Evolutionary conservation across 2,113 vertebrate genomes (phyloP).

Genomic region (Scartelaos histophorus): DNA sequence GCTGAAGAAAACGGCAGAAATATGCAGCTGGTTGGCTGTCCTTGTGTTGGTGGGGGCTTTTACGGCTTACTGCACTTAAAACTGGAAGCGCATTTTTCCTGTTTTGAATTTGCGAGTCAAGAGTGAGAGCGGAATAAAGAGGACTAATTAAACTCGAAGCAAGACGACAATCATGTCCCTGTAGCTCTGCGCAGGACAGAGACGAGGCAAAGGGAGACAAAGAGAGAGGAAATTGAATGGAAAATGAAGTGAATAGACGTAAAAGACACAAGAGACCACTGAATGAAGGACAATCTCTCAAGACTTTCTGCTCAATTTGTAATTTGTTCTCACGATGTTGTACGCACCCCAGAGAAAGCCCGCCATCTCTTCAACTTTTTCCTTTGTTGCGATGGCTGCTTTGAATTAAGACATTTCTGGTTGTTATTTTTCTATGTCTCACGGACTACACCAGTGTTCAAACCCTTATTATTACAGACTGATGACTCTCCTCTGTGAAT

Average conservation of each 20-base stretch:
- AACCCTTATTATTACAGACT: slow-evolving; percentile 34
- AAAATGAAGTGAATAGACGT: slow-evolving; percentile 47
- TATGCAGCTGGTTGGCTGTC: slow-evolving; percentile 29
- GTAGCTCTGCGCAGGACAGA: slow-evolving; percentile 44
- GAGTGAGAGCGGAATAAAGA: slow-evolving; percentile 54
- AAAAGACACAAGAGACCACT: slow-evolving; percentile 35
- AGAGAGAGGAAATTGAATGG: slow-evolving; percentile 49
- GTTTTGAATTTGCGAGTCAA: slow-evolving; percentile 67
- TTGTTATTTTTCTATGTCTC: slow-evolving; percentile 51
- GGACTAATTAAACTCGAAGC: slow-evolving; percentile 67
- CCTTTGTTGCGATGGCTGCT: slow-evolving; percentile 71
- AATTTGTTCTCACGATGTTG: slow-evolving; percentile 19
- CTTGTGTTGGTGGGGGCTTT: slow-evolving; percentile 43
- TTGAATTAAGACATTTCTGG: slow-evolving; percentile 68
- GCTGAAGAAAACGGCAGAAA: slow-evolving; percentile 32
- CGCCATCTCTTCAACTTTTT: slow-evolving; percentile 54
- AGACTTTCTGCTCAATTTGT: slow-evolving; percentile 67
- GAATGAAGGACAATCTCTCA: slow-evolving; percentile 68
- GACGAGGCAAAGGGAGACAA: slow-evolving; percentile 44
- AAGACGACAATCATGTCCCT: slow-evolving; percentile 79
- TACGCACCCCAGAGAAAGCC: slow-evolving; percentile 55
- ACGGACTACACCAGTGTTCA: slow-evolving; percentile 49
- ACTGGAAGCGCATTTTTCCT: slow-evolving; percentile 55
- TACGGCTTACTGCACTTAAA: slow-evolving; percentile 72
- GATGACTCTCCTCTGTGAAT: slow-evolving; percentile 52